phyloP scores from a whole-genome alignment of 2,113 vertebrate species.

The Diphyllodes magnificus region DNA sequence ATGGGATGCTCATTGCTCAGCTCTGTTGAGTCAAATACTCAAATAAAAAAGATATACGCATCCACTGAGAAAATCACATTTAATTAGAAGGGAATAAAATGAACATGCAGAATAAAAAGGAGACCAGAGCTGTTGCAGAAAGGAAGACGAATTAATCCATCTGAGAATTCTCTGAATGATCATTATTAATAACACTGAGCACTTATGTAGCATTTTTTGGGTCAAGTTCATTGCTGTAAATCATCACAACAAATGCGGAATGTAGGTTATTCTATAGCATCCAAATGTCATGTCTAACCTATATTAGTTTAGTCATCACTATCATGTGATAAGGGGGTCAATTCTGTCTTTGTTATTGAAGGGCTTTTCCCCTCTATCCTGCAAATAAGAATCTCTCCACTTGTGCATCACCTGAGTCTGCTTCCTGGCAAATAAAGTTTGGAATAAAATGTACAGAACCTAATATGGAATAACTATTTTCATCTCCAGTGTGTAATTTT shows the following conservation, averaged over 20 bases:
- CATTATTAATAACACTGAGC: not conserved
- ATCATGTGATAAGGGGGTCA: not conserved
- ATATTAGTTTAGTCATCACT: not conserved
- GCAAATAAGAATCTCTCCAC: not conserved
- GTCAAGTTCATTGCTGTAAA: constrained; percentile 14
- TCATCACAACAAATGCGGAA: not conserved
- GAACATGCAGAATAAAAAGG: not conserved
- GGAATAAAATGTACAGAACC: not conserved
- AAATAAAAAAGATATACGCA: not conserved
- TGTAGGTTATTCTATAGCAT: not conserved
- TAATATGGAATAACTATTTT: not conserved
- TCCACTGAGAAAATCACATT: constrained; percentile 20
- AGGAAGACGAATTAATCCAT: not conserved
- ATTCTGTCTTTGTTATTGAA: not conserved
- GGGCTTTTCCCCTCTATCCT: not conserved
- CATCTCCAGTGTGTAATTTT: not conserved
- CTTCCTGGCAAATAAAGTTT: not conserved
- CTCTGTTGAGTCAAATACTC: constrained; percentile 13
- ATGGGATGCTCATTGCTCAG: not conserved
- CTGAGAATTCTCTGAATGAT: constrained; percentile 18
- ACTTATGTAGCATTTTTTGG: not conserved
- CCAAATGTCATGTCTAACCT: not conserved
- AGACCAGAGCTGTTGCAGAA: not conserved
- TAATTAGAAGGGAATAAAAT: constrained; percentile 48
- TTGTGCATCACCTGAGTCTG: not conserved